Percentiles rank a stretch among this genome's conserved stretches.
Evolutionary conservation across 2,113 vertebrate genomes (phyloP).

Genomic region (Dicerorhinus sumatrensis): DNA sequence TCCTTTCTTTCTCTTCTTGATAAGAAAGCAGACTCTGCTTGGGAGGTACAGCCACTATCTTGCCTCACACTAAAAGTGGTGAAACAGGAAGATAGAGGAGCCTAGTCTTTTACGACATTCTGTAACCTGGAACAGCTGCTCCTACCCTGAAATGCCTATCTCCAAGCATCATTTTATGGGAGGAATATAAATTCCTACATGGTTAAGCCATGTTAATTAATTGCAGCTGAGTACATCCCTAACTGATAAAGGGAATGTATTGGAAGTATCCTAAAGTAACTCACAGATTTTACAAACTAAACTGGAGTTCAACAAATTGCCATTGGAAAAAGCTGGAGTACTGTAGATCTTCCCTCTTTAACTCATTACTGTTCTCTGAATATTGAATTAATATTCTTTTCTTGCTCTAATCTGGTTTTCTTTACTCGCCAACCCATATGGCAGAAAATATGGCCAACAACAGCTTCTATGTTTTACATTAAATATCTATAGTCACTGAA

Average conservation of each 20-base stretch:
- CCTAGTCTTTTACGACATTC: background rate
- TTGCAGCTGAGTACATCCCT: background rate
- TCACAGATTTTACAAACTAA: background rate
- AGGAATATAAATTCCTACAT: background rate
- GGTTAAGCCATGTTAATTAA: conserved; percentile 4
- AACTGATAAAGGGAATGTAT: background rate
- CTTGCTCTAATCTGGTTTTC: background rate
- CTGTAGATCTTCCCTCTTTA: background rate
- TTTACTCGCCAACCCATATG: background rate
- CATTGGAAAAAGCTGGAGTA: background rate
- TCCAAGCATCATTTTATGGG: background rate
- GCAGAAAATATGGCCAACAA: background rate
- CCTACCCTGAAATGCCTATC: background rate
- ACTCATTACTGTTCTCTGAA: background rate
- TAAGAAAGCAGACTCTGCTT: background rate
- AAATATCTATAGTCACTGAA: background rate
- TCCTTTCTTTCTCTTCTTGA: background rate
- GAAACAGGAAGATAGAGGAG: background rate
- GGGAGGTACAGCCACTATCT: background rate
- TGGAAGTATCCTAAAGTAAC: conserved; percentile 16
- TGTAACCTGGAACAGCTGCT: conserved; percentile 27
- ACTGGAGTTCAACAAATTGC: background rate
- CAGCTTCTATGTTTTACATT: background rate
- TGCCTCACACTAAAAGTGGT: background rate
- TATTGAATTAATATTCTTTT: conserved; percentile 25